Base-by-base conservation (phyloP, 2,797 vertebrate genomes). In the Ctenopoma kingsleyae region DNA sequence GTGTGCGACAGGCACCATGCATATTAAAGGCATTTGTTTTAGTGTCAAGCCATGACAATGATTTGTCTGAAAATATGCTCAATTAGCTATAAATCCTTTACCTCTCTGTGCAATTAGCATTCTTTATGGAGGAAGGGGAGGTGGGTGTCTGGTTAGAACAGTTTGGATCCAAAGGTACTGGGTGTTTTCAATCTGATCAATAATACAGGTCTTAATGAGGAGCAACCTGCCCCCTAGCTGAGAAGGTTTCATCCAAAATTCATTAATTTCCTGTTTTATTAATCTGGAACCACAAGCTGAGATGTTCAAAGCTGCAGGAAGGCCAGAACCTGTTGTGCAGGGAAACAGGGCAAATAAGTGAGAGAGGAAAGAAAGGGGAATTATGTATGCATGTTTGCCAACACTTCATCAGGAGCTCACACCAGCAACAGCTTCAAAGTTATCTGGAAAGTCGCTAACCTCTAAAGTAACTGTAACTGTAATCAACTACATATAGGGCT, bases 181-280 rank as follows among this genome's bases (percentile, higher is more conserved):
- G 66, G 86, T 89, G 86, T 91, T 91, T 92, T 88, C 80, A 91
- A 80, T 89, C 85, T 91, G 89, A 94, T 95, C 93, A 94, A 94
- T 94, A 94, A 94, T 95, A 93, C 83, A 95, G 86, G 71, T 84
- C 68, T 82, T 94, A 94, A 94, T 94, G 90, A 94, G 90, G 85
- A 78, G 46, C 88, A 81, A 83, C 78, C 77, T 82, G 69, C 84
- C 89, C 91, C 92, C 23, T 92, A 84, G 76, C 91, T 90, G 93
- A 73, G 93, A 87, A 61, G 82, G 91, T 92, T 93, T 91, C 92
- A 95, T 95, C 84, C 90, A 93, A 94, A 94, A 94, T 95, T 91
- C 76, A 95, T 95, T 94, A 86, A 92, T 93, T 94, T 89, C 90
- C 90, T 94, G 92, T 94, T 94, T 94, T 94, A 94, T 95, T 95